Evolutionary conservation across 2,797 vertebrate species (phyloP).

Genomic region (Numenius phaeopus): DNA sequence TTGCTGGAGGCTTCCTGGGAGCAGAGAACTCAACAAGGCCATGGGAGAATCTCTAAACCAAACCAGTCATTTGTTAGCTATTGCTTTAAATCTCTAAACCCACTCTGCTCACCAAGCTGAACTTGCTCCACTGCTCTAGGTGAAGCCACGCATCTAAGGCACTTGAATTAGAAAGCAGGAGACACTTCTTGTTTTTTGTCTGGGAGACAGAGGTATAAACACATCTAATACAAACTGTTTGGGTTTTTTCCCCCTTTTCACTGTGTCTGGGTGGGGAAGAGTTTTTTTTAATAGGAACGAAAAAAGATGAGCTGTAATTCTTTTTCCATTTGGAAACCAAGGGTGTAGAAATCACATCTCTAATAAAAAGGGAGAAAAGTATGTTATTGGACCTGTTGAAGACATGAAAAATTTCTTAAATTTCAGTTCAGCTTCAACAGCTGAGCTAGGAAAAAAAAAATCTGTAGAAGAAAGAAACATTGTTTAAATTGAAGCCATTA

Average conservation of each 20-base stretch:
- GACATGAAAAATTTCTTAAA: neutral
- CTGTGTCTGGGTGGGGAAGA: neutral
- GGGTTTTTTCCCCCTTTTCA: neutral
- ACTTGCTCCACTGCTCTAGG: neutral
- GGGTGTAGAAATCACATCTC: conserved; percentile 1
- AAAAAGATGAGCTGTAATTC: neutral
- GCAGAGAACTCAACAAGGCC: neutral
- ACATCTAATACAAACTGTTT: neutral
- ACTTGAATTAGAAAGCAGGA: neutral
- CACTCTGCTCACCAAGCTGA: neutral
- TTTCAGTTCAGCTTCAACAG: conserved; percentile 1
- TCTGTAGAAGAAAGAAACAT: conserved; percentile 30
- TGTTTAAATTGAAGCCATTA: conserved; percentile 36
- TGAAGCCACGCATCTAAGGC: neutral
- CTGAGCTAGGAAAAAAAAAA: neutral
- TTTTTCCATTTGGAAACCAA: neutral
- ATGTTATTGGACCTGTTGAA: neutral
- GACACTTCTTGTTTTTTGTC: neutral
- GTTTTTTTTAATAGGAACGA: neutral
- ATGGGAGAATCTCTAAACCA: neutral
- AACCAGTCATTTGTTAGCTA: neutral
- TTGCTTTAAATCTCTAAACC: neutral
- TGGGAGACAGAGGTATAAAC: neutral
- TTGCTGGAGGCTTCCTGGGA: neutral
- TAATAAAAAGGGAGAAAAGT: neutral